These are phyloP conservation scores for Drosophila affinis DNA, from an alignment of 2,888 invertebrate species.

Conservation along the genomic window DNA sequence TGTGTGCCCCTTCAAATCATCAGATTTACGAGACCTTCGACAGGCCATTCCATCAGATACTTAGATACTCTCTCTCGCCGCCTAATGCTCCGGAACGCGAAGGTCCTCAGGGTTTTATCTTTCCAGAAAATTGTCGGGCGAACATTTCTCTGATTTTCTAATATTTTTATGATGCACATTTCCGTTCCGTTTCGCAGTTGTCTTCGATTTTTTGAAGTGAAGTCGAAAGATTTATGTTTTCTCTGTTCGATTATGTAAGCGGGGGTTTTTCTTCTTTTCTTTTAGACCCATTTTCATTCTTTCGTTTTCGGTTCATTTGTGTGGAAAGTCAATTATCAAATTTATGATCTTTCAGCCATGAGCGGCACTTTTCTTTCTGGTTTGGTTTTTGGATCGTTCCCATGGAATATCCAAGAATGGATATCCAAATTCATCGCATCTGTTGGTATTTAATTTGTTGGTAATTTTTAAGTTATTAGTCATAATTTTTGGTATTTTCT, in stretches of 20 bases:
- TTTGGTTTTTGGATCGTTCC: constrained; percentile 48
- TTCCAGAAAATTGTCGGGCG: constrained; percentile 15
- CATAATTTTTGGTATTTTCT: constrained; percentile 73
- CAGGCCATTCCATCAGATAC: constrained; percentile 57
- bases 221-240: constrained; percentile 69
- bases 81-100: constrained; percentile 72
- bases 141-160: constrained; percentile 58
- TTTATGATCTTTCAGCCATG: constrained; percentile 70
- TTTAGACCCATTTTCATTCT: constrained; percentile 14
- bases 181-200: constrained; percentile 53
- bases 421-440: constrained; percentile 50
- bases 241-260: constrained; percentile 75
- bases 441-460: constrained; percentile 68
- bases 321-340: constrained; percentile 79
- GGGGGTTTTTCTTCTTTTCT: constrained; percentile 46
- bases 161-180: constrained; percentile 79
- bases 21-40: constrained; percentile 70
- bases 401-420: constrained; percentile 34
- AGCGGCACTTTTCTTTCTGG: constrained; percentile 46
- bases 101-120: constrained; percentile 40
- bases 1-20: constrained; percentile 38
- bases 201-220: constrained; percentile 43
- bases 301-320: constrained; percentile 26
- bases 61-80: constrained; percentile 23
- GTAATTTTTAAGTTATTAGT: constrained; percentile 78